Base-by-base conservation (phyloP, 2,888 invertebrate species). In the Pteria penguin region DNA sequence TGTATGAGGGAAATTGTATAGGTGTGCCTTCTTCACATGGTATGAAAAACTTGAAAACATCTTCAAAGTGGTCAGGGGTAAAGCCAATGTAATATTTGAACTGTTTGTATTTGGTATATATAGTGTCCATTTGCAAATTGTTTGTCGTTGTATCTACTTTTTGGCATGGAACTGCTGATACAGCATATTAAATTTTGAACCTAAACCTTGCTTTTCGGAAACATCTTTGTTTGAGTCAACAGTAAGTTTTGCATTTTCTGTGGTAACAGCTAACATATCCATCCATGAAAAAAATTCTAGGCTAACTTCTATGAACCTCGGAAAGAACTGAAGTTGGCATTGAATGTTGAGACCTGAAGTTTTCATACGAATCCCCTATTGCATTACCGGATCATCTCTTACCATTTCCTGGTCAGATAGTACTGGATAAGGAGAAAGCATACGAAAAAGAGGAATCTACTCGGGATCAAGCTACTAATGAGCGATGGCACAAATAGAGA, bases 281-380 rank as follows among this genome's bases (percentile, higher is more conserved):
- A 60, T 24, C 57, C 57, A 8, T 57, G 57, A 57, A 57, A 57
- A 5, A 57, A 14, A 57, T 57, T 57, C 22, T 26, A 60, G 60
- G 60, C 60, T 60, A 27, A 26, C 22, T 60, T 60, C 4, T 60
- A 60, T 60, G 11, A 60, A 24, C 5, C 26, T 4, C 22, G 5
- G 26, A 26, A 60, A 26, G 14, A 27, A 26, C 22, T 26, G 27
- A n/a, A n/a, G 60, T 60, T 26, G 26, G 60, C 14, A 27, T 4
- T 26, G 26, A 60, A 24, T 60, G 24, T 4, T 24, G 60, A 14
- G 26, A 26, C 11, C 26, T 60, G 60, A 27, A 22, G 8, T 26
- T 26, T 24, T 27, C 60, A 26, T n/a, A 26, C 22, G 26, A 24
- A 14, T 18, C 60, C 22, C 27, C 14, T 5, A 14, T 36, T 14